phyloP scores from a whole-genome alignment of 2,113 vertebrate genomes.

The Axis porcinus region DNA sequence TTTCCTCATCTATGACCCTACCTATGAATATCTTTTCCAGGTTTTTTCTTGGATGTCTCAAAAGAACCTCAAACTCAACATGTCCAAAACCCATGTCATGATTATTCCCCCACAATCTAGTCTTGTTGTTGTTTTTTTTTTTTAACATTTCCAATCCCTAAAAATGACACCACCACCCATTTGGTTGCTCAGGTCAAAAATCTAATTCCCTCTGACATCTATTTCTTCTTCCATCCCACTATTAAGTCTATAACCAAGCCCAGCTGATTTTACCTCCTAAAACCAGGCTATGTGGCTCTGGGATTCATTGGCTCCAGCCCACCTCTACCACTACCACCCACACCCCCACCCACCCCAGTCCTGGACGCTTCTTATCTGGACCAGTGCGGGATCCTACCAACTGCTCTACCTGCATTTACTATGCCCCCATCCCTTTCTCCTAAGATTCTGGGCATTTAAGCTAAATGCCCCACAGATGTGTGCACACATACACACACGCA shows the following conservation, averaged over 20 bases:
- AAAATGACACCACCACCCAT: neutral
- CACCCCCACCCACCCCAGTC: rapidly evolving
- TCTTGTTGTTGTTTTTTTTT: neutral
- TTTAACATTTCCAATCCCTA: neutral
- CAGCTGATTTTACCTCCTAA: neutral
- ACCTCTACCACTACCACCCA: neutral
- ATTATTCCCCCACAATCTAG: neutral
- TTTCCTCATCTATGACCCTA: neutral
- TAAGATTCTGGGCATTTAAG: neutral
- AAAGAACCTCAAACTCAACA: neutral
- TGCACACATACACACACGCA: neutral
- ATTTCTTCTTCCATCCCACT: neutral
- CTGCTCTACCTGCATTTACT: neutral
- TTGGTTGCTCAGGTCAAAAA: neutral
- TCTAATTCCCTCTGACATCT: neutral
- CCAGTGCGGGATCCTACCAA: too few relatives aligned
- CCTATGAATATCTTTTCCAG: neutral
- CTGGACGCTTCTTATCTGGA: neutral
- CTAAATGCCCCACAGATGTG: neutral
- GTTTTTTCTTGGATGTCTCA: neutral
- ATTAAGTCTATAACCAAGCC: neutral
- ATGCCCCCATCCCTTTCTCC: neutral
- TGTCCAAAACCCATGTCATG: neutral
- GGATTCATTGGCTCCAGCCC: neutral
- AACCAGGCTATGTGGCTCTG: neutral